These are phyloP conservation scores for Odontesthes bonariensis DNA, from an alignment of 2,113 vertebrate genomes.

Conservation along the genomic window DNA sequence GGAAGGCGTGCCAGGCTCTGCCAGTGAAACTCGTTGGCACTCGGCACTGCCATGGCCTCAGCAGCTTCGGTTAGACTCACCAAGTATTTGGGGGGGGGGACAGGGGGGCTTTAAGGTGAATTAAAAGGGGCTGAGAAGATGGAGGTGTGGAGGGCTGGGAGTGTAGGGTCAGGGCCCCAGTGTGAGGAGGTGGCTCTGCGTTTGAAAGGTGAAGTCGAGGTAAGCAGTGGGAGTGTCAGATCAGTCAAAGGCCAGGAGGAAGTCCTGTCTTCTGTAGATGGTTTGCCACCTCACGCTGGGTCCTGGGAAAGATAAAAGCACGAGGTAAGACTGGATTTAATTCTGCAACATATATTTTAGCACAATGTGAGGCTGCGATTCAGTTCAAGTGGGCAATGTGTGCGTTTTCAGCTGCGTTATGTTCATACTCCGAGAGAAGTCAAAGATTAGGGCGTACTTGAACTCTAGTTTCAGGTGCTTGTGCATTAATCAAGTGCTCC, in stretches of 20 bases:
- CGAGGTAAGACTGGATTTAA: constrained; percentile 2
- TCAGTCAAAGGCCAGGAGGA: constrained; percentile 27
- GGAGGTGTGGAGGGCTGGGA: neutral
- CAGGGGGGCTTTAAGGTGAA: neutral
- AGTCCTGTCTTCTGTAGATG: constrained; percentile 24
- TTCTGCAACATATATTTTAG: neutral
- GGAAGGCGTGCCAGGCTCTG: constrained; percentile 90
- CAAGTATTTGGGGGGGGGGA: neutral
- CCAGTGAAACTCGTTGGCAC: constrained; percentile 93
- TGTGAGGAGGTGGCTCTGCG: constrained; percentile 17
- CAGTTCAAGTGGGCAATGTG: neutral
- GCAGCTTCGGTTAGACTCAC: constrained; percentile 15
- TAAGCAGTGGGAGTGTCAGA: constrained; percentile 13
- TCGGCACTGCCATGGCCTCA: constrained; percentile 88
- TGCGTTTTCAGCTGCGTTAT: neutral
- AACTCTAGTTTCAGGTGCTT: too few relatives aligned
- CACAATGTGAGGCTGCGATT: neutral
- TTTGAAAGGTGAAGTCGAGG: constrained; percentile 2
- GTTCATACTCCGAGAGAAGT: too few relatives aligned
- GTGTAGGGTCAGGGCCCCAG: neutral
- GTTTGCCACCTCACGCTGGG: constrained; percentile 9
- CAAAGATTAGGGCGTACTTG: too few relatives aligned
- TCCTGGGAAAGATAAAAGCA: constrained; percentile 44
- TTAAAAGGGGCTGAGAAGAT: neutral
- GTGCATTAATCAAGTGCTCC: too few relatives aligned